These are phyloP conservation scores for Crenuchus spilurus DNA, from an alignment of 2,797 vertebrate genomes.

Conservation along the genomic window DNA sequence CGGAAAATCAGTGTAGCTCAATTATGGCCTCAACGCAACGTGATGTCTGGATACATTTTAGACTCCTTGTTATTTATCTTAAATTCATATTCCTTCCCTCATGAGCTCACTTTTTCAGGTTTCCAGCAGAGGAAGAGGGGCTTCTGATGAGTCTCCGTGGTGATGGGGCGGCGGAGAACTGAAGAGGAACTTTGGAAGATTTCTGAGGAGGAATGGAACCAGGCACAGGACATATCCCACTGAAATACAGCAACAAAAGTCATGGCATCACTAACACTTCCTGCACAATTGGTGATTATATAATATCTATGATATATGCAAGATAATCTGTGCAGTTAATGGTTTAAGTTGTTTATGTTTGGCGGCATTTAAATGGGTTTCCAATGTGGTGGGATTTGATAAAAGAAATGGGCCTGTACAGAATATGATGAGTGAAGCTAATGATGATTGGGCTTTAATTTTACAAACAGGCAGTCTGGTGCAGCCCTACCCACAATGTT, in stretches of 20 bases:
- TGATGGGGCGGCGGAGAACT: slow-evolving; percentile 58
- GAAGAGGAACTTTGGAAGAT: slow-evolving; percentile 72
- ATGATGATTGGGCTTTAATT: not conserved
- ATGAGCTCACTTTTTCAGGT: slow-evolving; percentile 39
- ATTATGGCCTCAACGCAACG: no score
- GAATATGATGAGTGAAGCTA: not conserved
- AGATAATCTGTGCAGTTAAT: no score
- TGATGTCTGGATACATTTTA: no score
- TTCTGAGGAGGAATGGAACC: slow-evolving; percentile 74
- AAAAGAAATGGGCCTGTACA: no score
- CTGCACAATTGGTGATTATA: no score
- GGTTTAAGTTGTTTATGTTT: no score
- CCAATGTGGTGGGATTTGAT: no score
- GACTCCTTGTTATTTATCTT: no score
- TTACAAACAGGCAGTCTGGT: not conserved
- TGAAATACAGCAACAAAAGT: slow-evolving; percentile 24
- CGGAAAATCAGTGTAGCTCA: no score
- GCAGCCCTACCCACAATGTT: not conserved
- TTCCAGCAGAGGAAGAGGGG: slow-evolving; percentile 63
- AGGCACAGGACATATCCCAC: slow-evolving; percentile 72
- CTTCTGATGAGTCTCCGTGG: slow-evolving; percentile 75
- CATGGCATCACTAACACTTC: not conserved
- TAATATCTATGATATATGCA: no score
- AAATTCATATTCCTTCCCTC: not conserved
- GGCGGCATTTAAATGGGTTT: no score